phyloP scores from a whole-genome alignment of 2,113 vertebrate species.

The Brachyistius frenatus region DNA sequence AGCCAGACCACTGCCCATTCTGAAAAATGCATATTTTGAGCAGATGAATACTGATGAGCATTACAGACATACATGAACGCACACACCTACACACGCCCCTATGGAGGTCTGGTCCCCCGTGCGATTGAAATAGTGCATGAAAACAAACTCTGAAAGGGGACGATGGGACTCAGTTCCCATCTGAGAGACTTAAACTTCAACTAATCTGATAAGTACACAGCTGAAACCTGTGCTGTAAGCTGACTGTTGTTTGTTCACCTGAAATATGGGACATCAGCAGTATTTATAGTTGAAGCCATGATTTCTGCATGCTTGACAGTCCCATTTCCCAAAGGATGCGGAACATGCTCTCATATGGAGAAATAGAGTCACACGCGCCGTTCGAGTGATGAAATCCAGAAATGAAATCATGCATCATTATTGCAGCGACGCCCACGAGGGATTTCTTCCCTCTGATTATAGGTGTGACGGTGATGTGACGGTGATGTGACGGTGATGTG shows the following conservation, averaged over 20 bases:
- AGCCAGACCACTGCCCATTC: slow-evolving; percentile 66
- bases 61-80: slow-evolving; percentile 45
- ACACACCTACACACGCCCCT: slow-evolving; percentile 15
- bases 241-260: slow-evolving; percentile 69
- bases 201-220: slow-evolving; percentile 66
- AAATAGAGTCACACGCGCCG: slow-evolving; percentile 23
- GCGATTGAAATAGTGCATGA: slow-evolving; percentile 38
- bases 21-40: slow-evolving; percentile 62
- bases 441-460: slow-evolving; percentile 52
- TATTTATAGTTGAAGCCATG: slow-evolving; percentile 65
- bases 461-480: slow-evolving; percentile 34
- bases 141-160: slow-evolving; percentile 57
- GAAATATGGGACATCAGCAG: slow-evolving; percentile 74
- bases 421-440: slow-evolving; percentile 17
- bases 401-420: slow-evolving; percentile 52
- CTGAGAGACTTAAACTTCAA: slow-evolving; percentile 63
- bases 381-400: slow-evolving; percentile 49
- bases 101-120: slow-evolving; percentile 20
- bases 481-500: no score
- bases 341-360: slow-evolving; percentile 39
- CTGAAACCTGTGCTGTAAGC: slow-evolving; percentile 51
- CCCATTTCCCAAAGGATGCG: slow-evolving; percentile 56
- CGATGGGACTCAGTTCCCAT: slow-evolving; percentile 52
- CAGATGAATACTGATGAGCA: slow-evolving; percentile 75
- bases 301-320: slow-evolving; percentile 67